Evolutionary conservation across 2,113 vertebrate species (phyloP).

Genomic region (Sebastes schlegelii): DNA sequence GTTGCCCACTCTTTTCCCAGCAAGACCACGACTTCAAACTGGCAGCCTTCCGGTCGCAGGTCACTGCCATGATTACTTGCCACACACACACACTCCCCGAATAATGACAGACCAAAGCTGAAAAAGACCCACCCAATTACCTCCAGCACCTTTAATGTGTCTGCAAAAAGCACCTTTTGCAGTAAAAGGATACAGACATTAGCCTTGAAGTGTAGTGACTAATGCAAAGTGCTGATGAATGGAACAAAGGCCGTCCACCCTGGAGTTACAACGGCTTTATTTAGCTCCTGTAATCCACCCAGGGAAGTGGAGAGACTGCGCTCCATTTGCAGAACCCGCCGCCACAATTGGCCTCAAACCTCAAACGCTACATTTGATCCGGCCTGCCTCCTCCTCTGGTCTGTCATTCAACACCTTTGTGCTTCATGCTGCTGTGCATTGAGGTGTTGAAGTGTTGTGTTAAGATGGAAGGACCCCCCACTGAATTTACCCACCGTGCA

Average conservation of each 20-base stretch:
- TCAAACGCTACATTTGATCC: constrained; percentile 55
- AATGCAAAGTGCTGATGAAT: constrained; percentile 58
- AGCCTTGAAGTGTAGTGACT: constrained; percentile 58
- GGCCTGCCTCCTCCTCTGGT: constrained; percentile 28
- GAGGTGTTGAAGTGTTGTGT: constrained; percentile 60
- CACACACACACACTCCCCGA: constrained; percentile 44
- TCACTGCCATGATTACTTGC: constrained; percentile 36
- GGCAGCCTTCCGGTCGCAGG: constrained; percentile 16
- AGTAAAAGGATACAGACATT: constrained; percentile 53
- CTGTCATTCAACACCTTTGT: constrained; percentile 56
- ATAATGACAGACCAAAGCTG: constrained; percentile 69
- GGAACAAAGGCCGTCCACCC: constrained; percentile 65
- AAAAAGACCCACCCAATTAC: constrained; percentile 51
- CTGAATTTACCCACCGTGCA: constrained; percentile 39
- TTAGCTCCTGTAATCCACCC: constrained; percentile 68
- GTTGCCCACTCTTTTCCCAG: constrained; percentile 25
- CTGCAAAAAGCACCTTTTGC: constrained; percentile 55
- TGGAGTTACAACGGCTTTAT: constrained; percentile 61
- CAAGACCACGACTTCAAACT: constrained; percentile 19
- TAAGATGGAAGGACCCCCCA: constrained; percentile 58
- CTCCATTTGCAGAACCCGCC: constrained; percentile 29
- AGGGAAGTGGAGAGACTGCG: constrained; percentile 37
- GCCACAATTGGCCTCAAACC: constrained; percentile 59
- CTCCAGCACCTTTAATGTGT: constrained; percentile 53
- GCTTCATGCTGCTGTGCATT: constrained; percentile 31